Base-by-base conservation (phyloP, 1,140 invertebrate genomes). In the Amphibalanus amphitrite region DNA sequence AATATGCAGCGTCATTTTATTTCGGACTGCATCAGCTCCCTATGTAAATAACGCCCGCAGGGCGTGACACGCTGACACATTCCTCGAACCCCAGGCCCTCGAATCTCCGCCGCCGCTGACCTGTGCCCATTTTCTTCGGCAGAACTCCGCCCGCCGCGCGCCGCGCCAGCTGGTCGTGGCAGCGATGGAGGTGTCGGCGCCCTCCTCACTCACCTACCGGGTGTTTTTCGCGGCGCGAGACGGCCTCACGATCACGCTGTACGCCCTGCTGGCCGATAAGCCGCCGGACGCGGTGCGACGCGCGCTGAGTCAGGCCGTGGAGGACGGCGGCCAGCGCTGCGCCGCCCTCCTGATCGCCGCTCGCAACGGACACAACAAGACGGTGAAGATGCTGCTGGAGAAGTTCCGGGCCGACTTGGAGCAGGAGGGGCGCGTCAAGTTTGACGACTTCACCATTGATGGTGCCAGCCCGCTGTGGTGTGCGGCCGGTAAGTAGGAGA, bases 391-490 rank as follows among this genome's bases (percentile, higher is more conserved):
- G 77, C 80, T 96, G 0, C 79, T 96, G 29, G 38, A 38, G 38
- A 91, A 91, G 76, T 95, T 92, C 81, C 83, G 87, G 68, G 86
- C 88, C 0, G 84, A 93, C 80, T 82, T 95, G 72, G 92, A 95
- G 77, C 84, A 87, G 73, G 89, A 92, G 78, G 92, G 93, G 67
- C 90, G 87, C 67, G 91, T 96, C 0, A 91, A 90, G 78, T 93
- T 95, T 80, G 92, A 95, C 80, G 91, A 91, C 74, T 90, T 90
- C 79, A 86, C 91, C 10, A 92, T 95, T 69, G 89, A 94, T 81
- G 92, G 91, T 75, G 93, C 92, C 0, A 93, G 90, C 74, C 91
- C 94, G 1, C 82, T 96, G 15, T 96, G 93, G 93, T 93, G 91
- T 80, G 93, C 93, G 10, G 91, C 93, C 70, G 90, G 89, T 79